Evolutionary conservation across 2,113 vertebrate species (phyloP).

Genomic region (Pomatostomus ruficeps): DNA sequence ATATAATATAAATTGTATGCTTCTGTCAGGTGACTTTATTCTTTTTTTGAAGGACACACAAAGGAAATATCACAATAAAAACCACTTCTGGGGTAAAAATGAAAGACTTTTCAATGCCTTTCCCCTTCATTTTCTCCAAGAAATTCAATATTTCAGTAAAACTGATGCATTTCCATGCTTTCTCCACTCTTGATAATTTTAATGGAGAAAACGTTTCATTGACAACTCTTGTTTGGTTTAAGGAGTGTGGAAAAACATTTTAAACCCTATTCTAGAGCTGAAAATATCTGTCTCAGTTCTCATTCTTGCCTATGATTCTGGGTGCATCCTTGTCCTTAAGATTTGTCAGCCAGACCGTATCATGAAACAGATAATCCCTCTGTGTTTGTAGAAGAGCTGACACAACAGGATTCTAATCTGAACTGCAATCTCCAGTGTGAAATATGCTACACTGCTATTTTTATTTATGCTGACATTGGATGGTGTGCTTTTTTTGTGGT

Average conservation of each 20-base stretch:
- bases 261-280: background rate
- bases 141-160: background rate
- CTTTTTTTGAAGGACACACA: background rate
- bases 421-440: background rate
- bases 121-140: background rate
- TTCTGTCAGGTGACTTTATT: background rate
- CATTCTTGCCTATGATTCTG: background rate
- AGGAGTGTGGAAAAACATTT: background rate
- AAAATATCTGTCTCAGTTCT: background rate
- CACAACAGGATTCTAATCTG: background rate
- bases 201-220: background rate
- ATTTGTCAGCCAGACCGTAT: background rate
- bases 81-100: background rate
- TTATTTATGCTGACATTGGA: background rate
- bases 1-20: background rate
- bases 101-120: background rate
- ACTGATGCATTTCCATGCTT: background rate
- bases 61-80: background rate
- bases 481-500: background rate
- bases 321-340: background rate
- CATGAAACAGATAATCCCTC: background rate
- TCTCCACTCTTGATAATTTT: background rate
- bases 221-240: background rate
- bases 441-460: background rate
- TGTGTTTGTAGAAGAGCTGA: background rate